These are phyloP conservation scores for Hipposideros armiger DNA, from an alignment of 2,113 vertebrate species.

Conservation along the genomic window DNA sequence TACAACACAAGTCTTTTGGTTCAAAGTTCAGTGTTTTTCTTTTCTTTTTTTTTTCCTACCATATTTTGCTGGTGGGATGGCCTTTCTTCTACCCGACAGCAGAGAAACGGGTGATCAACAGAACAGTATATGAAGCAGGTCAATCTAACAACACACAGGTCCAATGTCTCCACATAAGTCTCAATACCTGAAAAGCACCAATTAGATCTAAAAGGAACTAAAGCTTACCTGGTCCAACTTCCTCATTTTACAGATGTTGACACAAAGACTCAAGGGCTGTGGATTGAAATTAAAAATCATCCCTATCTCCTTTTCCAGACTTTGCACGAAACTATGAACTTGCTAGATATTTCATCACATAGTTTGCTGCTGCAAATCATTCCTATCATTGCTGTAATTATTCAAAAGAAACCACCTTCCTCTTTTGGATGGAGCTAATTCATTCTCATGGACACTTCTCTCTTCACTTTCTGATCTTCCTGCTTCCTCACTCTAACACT, in stretches of 20 bases:
- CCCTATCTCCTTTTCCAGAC: neutral
- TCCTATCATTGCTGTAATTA: neutral
- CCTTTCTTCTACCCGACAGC: neutral
- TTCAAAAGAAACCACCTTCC: neutral
- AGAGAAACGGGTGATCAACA: neutral
- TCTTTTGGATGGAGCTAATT: neutral
- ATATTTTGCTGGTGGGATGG: neutral
- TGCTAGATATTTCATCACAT: neutral
- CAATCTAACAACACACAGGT: rapidly evolving
- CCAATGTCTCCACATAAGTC: neutral
- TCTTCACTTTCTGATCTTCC: neutral
- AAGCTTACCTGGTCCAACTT: neutral
- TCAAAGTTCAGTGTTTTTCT: neutral
- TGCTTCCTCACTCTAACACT: neutral
- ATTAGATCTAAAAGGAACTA: neutral
- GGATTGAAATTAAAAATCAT: neutral
- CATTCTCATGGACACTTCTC: neutral
- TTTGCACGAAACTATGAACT: neutral
- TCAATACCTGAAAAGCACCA: neutral
- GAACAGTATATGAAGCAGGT: neutral
- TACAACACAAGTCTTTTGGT: neutral
- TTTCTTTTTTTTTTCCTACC: neutral
- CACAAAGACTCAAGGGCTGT: neutral
- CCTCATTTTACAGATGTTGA: neutral
- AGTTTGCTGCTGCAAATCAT: neutral